These are phyloP conservation scores for Holothuria leucospilota DNA, from an alignment of 53 echinoderm and acorn worm species.

Conservation along the genomic window DNA sequence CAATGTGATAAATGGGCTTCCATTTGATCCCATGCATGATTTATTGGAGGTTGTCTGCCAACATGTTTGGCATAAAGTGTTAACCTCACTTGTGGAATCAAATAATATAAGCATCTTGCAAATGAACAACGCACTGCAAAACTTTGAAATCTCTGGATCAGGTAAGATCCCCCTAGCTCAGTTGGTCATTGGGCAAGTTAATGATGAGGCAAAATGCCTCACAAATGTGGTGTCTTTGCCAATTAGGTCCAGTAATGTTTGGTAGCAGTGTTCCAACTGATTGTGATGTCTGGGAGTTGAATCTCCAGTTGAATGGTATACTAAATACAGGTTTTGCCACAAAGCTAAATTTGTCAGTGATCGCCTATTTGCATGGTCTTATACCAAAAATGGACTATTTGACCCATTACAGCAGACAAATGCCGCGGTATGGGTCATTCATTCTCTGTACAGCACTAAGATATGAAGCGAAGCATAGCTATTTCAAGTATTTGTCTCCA, in stretches of 20 bases:
- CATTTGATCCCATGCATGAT: constrained; percentile 38
- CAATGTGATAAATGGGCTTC: constrained; percentile 25
- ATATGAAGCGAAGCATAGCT: constrained; percentile 16
- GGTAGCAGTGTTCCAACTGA: constrained; percentile 9
- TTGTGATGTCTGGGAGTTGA: constrained; percentile 28
- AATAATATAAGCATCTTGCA: background rate
- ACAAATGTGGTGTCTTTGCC: constrained; percentile 34
- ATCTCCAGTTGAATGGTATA: constrained; percentile 35
- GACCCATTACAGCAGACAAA: constrained; percentile 13
- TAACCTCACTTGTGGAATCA: constrained; percentile 23
- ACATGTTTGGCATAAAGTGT: constrained; percentile 24
- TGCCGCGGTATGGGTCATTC: constrained; percentile 7
- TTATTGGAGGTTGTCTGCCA: constrained; percentile 13
- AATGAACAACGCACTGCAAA: constrained; percentile 5
- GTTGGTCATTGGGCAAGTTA: constrained; percentile 1
- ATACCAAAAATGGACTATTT: constrained; percentile 33
- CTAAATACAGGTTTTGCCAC: constrained; percentile 3
- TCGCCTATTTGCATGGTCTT: constrained; percentile 36
- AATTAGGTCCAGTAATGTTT: constrained; percentile 24
- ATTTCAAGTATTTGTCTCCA: background rate
- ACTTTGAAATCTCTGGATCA: constrained; percentile 10
- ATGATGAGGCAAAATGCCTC: constrained; percentile 30
- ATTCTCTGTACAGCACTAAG: constrained; percentile 23
- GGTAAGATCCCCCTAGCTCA: constrained; percentile 15
- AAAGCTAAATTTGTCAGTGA: constrained; percentile 21